Conservation (phyloP, 2,888 invertebrate genomes). For the Chymomyza amoena region DNA sequence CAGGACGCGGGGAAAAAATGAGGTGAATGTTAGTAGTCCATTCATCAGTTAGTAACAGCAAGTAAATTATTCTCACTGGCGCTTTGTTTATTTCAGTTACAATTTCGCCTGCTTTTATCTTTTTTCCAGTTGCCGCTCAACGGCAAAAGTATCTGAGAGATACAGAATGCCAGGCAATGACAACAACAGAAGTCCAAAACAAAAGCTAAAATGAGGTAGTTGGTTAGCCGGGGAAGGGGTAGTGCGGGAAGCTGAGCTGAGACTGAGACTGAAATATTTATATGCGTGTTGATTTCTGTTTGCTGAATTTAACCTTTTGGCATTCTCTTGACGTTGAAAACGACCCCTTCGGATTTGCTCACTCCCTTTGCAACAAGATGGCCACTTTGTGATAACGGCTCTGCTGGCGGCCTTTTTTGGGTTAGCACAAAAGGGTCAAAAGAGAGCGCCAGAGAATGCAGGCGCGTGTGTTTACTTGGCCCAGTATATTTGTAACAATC, state of each 20-base stretch:
- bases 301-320: slow-evolving; percentile 69
- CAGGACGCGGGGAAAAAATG: no score
- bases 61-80: slow-evolving; percentile 34
- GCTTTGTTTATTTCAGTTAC: slow-evolving; percentile 31
- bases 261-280: slow-evolving; percentile 71
- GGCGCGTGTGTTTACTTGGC: slow-evolving; percentile 2
- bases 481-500: neutral
- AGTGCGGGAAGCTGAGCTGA: slow-evolving; percentile 37
- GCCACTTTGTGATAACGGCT: slow-evolving; percentile 55
- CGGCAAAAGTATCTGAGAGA: neutral
- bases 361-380: slow-evolving; percentile 42
- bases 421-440: slow-evolving; percentile 54
- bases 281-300: slow-evolving; percentile 76
- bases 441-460: slow-evolving; percentile 1
- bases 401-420: neutral
- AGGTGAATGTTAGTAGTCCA: slow-evolving; percentile 36
- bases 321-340: slow-evolving; percentile 18
- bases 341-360: neutral
- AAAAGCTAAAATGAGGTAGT: neutral
- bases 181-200: neutral
- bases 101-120: slow-evolving; percentile 56
- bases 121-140: slow-evolving; percentile 25
- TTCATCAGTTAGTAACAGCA: slow-evolving; percentile 34
- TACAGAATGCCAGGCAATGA: slow-evolving; percentile 9
- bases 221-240: neutral